These are phyloP conservation scores for Antidorcas marsupialis DNA, from an alignment of 2,113 vertebrate species.

Conservation along the genomic window DNA sequence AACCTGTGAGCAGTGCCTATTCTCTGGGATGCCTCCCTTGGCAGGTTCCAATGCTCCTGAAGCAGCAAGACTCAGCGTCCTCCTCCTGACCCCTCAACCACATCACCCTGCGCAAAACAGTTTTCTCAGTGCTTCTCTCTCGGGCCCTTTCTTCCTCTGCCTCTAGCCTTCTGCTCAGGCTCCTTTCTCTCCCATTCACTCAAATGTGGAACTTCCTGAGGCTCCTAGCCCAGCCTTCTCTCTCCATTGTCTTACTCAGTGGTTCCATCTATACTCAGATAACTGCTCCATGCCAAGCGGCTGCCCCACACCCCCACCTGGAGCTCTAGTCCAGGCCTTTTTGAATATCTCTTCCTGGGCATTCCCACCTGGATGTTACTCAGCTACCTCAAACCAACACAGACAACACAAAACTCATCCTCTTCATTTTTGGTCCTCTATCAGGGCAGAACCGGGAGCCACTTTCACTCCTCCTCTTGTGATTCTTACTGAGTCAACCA, in stretches of 20 bases:
- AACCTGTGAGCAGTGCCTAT: not conserved
- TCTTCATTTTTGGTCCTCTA: not conserved
- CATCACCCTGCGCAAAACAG: not conserved
- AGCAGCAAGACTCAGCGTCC: not conserved
- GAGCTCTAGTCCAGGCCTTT: not conserved
- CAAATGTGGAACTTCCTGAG: not conserved
- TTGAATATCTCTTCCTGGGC: not conserved
- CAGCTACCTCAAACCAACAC: not conserved
- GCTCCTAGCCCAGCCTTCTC: not conserved
- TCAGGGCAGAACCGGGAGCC: not conserved
- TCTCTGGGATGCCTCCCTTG: not conserved
- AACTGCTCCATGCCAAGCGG: not conserved
- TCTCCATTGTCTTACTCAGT: not conserved
- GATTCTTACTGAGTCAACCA: not conserved
- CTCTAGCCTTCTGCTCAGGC: not conserved
- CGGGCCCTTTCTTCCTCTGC: not conserved
- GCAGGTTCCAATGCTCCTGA: not conserved
- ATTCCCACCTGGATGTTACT: not conserved
- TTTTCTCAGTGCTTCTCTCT: not conserved
- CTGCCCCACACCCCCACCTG: fast-evolving
- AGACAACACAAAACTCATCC: not conserved
- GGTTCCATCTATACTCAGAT: not conserved
- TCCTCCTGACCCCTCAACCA: not conserved
- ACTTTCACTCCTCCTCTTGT: not conserved
- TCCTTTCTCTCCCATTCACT: not conserved